Evolutionary conservation across 2,113 vertebrate species (phyloP).

Genomic region (Hyla sarda): DNA sequence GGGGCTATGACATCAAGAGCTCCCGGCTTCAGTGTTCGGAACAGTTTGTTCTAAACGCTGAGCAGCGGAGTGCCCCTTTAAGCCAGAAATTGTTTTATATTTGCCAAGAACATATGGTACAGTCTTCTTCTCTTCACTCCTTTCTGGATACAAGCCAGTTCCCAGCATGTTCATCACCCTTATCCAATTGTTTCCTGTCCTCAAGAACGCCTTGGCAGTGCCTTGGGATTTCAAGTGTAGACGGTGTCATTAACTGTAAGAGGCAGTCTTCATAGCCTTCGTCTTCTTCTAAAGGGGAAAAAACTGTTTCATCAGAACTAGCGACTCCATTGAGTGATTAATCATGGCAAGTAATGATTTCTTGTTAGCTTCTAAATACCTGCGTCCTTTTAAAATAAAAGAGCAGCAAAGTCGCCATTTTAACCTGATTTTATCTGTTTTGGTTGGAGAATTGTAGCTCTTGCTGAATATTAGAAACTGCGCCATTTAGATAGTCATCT

Average conservation of each 20-base stretch:
- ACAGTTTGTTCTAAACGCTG: no score
- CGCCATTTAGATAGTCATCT: background rate
- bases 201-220: background rate
- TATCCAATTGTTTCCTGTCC: constrained; percentile 23
- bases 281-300: constrained; percentile 19
- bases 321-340: background rate
- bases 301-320: background rate
- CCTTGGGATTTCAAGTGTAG: constrained; percentile 1
- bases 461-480: background rate
- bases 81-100: background rate
- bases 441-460: background rate
- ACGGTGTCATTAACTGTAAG: background rate
- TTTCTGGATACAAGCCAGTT: background rate
- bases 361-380: constrained; percentile 14
- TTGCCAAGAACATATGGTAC: background rate
- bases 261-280: background rate
- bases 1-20: no score
- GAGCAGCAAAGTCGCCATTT: constrained; percentile 4
- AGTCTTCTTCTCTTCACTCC: background rate
- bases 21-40: no score
- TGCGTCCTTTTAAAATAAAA: constrained; percentile 20
- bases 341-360: constrained; percentile 37
- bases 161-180: constrained; percentile 1
- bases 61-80: no score
- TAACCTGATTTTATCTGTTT: constrained; percentile 29